Evolutionary conservation across 2,797 vertebrate species (phyloP).

Genomic region (Huso huso): DNA sequence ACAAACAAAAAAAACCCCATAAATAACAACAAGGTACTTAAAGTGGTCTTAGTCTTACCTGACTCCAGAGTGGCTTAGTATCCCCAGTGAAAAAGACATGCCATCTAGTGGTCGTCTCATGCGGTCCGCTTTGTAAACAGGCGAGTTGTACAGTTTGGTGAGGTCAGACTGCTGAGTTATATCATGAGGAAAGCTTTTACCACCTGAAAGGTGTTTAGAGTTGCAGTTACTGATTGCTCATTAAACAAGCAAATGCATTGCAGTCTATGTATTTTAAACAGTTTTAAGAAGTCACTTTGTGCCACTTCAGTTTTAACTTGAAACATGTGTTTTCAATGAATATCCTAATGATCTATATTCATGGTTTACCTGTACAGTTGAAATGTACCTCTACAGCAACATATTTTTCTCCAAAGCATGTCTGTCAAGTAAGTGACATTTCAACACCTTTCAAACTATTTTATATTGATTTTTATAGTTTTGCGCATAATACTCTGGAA

Average conservation of each 20-base stretch:
- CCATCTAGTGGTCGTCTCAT: constrained; percentile 30
- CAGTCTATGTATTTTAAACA: neutral
- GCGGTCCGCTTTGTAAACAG: constrained; percentile 31
- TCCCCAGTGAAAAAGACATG: constrained; percentile 5
- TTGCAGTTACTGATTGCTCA: neutral
- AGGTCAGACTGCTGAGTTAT: constrained; percentile 28
- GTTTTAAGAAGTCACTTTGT: neutral
- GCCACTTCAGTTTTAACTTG: neutral
- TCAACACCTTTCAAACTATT: neutral
- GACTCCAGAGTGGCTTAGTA: constrained; percentile 40
- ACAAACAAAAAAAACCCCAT: neutral
- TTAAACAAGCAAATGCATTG: neutral
- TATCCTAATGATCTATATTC: too few species aligned
- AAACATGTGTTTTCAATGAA: neutral
- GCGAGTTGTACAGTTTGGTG: constrained; percentile 37
- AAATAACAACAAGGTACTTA: neutral
- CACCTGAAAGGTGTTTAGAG: constrained; percentile 12
- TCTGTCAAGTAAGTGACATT: too few species aligned
- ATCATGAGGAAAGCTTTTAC: constrained; percentile 24
- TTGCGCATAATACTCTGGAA: too few species aligned
- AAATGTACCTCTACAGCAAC: too few species aligned
- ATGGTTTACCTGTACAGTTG: too few species aligned
- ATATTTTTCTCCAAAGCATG: too few species aligned
- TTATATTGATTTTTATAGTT: neutral
- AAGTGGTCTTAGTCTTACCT: constrained; percentile 25